These are phyloP conservation scores for Ictidomys tridecemlineatus DNA, from an alignment of 2,113 vertebrate species.

Conservation along the genomic window DNA sequence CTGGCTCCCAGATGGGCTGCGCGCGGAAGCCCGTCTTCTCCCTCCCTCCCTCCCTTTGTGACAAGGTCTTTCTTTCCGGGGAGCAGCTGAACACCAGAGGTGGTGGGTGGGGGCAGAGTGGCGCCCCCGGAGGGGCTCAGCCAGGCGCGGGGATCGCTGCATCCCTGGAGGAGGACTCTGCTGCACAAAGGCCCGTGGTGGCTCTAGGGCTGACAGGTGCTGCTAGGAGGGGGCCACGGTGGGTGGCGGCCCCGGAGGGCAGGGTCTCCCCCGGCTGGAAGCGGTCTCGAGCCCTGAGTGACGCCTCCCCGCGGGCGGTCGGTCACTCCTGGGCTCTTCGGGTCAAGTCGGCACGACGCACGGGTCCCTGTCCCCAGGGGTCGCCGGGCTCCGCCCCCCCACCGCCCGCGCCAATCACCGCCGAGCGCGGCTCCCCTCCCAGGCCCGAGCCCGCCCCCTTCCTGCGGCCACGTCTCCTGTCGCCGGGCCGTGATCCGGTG, in stretches of 20 bases:
- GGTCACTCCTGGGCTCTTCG: not conserved
- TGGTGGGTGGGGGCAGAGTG: not conserved
- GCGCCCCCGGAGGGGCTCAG: constrained; percentile 20
- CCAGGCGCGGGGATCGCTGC: not conserved
- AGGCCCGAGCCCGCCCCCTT: rapidly evolving
- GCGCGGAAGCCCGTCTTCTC: not conserved
- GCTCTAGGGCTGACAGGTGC: not conserved
- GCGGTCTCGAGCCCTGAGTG: not conserved
- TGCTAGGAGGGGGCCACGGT: too few species aligned
- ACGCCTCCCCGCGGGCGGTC: not conserved
- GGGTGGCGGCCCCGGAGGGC: too few species aligned
- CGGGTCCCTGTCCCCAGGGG: not conserved
- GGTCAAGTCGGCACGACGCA: not conserved
- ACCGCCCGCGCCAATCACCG: not conserved
- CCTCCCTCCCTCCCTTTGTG: constrained; percentile 35
- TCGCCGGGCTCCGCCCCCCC: not conserved
- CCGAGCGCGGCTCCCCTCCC: not conserved
- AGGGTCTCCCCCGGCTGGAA: too few species aligned
- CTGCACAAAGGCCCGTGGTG: not conserved
- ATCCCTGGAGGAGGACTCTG: not conserved
- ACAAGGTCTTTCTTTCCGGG: constrained; percentile 67
- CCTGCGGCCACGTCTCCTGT: not conserved
- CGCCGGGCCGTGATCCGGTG: not conserved
- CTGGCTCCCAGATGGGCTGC: constrained; percentile 55
- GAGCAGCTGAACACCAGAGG: constrained; percentile 58